Base-by-base conservation (phyloP, 1,140 invertebrate species). In the Drosophila carrolli region DNA sequence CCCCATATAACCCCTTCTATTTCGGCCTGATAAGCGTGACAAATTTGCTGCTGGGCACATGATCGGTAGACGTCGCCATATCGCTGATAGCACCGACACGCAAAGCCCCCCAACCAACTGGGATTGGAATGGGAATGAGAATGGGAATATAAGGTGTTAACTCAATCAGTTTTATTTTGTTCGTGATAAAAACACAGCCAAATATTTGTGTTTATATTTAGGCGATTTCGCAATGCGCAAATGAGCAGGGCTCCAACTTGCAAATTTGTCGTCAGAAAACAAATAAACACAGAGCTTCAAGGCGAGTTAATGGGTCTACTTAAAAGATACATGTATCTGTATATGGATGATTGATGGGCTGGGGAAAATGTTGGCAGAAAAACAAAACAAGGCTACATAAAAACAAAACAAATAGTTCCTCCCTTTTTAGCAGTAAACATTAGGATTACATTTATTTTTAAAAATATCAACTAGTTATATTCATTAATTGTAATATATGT, bases 31-130 rank as follows among this genome's bases (percentile, higher is more conserved):
- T 85, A 85, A 85, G 82, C 81, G 71, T 86, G 78, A 85, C 81
- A 81, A 85, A 85, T 86, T 85, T 86, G 78, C 55, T 61, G 71
- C 55, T 76, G 68, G 78, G 74, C 81, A 85, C 81, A 85, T 85
- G 81, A 85, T 86, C 81, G 73, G 57, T 70, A 76, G 73, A 71
- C 67, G 48, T 38, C 56, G 48, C 48, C 37, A 55, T 51, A 47
- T 37, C 50, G 56, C 73, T 86, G 81, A 84, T 84, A 85, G 51
- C 46, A 57, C 44, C 44, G 63, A 62, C 63, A 67, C 63, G 63
- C 37, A 81, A 56, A 55, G 58, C 27, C 68, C 48, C 58, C 58
- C n/a, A 32, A 32, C n/a, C 48, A 32, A 47, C 14, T 40, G 65
- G 59, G 7, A 32, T 32, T 6, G 29, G 6, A 32, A 32, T 32